Base-by-base conservation (phyloP, 2,797 vertebrate genomes). In the Rhynchonycteris naso region DNA sequence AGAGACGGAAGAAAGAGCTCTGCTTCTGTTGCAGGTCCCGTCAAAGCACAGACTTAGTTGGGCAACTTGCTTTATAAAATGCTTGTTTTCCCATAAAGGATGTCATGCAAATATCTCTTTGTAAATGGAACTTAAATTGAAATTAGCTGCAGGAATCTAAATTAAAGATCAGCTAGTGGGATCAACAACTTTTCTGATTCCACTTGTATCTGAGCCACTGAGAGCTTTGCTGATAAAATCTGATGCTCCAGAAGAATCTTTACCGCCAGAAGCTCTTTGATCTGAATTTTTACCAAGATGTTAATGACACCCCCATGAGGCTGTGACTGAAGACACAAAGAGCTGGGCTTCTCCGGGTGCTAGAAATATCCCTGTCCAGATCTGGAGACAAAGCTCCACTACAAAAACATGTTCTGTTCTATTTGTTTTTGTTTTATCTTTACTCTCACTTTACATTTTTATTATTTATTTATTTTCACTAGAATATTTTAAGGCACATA, bases 391-490 rank as follows among this genome's bases (percentile, higher is more conserved):
- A 7, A 72, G 3, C 16, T 43, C 15, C 21, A 24, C 56, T 56
- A 22, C 52, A n/a, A 78, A 94, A 68, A 58, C 15, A 18, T 30
- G 47, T 69, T 33, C 26, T 13, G 1, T 26, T 56, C 35, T 68
- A 28, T 93, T 69, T 52, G 38, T 11, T 59, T 89, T 74, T 68
- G 33, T 93, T 85, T 91, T n/a, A 47, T 78, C 26, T 89, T 14
- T 66, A 50, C 28, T 11, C 38, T 90, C 58, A 81, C 30, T 71
- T 22, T 33, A 43, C n/a, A n/a, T 15, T 13, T 50, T 24, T 86
- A 35, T 33, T 26, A 43, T 52, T 33, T 43, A 38, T 80, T 43
- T 78, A 8, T 52, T 66, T 19, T 30, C 30, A 26, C 30, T 56
- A 15, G 12, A 63, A 10, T 58, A 61, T 69, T 65, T 92, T 47